Evolutionary conservation across 2,113 vertebrate species (phyloP).

Genomic region (Takifugu bimaculatus): DNA sequence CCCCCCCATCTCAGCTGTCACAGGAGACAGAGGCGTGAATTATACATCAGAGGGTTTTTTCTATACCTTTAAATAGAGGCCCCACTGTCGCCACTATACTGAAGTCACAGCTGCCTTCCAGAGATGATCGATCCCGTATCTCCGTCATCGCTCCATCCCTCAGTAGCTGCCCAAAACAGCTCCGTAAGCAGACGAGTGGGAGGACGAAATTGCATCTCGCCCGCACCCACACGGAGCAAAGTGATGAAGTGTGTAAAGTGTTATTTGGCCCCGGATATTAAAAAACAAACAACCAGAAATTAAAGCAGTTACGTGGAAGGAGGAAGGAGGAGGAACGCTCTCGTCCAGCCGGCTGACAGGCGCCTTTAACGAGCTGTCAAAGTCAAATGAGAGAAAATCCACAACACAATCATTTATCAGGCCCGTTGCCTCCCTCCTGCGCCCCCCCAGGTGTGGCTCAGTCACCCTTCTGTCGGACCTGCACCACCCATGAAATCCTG

Average conservation of each 20-base stretch:
- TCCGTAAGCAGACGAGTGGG: conserved; percentile 62
- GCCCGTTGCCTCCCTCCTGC: conserved; percentile 56
- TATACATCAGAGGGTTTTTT: conserved; percentile 61
- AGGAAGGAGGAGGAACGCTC: conserved; percentile 41
- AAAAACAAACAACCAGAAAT: conserved; percentile 53
- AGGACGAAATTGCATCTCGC: conserved; percentile 54
- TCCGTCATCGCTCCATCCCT: not conserved
- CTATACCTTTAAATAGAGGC: too few relatives aligned
- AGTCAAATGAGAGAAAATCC: conserved; percentile 58
- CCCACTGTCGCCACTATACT: too few relatives aligned
- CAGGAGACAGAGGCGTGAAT: conserved; percentile 52
- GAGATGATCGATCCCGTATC: too few relatives aligned
- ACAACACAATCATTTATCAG: conserved; percentile 60
- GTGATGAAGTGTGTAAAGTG: conserved; percentile 71
- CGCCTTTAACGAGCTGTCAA: conserved; percentile 65
- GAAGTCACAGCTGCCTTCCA: too few relatives aligned
- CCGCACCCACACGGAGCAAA: conserved; percentile 40
- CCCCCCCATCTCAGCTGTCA: conserved; percentile 31
- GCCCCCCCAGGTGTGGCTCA: conserved; percentile 47
- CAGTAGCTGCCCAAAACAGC: conserved; percentile 50
- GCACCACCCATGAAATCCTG: conserved; percentile 57
- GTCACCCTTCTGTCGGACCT: conserved; percentile 56
- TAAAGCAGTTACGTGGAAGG: conserved; percentile 39
- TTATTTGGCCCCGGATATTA: conserved; percentile 60
- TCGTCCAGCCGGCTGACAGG: conserved; percentile 49